Base-by-base conservation (phyloP, 2,888 invertebrate genomes). In the Bimastos eiseni region DNA sequence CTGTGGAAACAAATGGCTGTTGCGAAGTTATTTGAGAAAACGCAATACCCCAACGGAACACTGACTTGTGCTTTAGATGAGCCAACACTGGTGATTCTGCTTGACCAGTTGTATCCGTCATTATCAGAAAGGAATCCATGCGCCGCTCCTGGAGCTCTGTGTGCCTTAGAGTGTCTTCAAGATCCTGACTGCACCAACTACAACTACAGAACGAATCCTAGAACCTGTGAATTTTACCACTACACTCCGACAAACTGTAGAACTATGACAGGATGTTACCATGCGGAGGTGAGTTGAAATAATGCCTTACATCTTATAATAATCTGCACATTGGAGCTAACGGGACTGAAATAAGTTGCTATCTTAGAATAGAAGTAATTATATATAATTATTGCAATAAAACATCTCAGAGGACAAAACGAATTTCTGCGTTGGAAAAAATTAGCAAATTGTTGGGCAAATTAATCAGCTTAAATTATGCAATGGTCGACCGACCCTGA, bases 201-300 rank as follows among this genome's bases (percentile, higher is more conserved):
- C 97, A 98, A 92, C 99, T 97, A 94, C 98, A 99, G 30, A 99
- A 97, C 0, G 97, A 97, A 11, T 99, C 99, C 11, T 92, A 91
- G 33, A 94, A 95, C 91, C 95, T 96, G 94, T 98, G 99, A 0
- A 99, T 99, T 70, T 0, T 70, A 8, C 13, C 70, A 70, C n/a
- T 70, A 70, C 13, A 70, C 70, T 30, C 70, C 70, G n/a, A 70
- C 70, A 70, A 30, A 70, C 70, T 70, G 70, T n/a, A n/a, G 11
- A 70, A 8, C n/a, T n/a, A 8, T n/a, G n/a, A 70, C 70, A 11
- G n/a, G 70, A 70, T 70, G 70, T 8, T 70, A 70, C 70, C 70
- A 70, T 70, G 70, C 70, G 17, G 30, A 70, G 70, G 70, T 70
- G n/a, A 70, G 30, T 70, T 70, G 70, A 6, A n/a, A 70, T n/a